phyloP scores from a whole-genome alignment of 2,888 invertebrate genomes.

The Philopedon plagiatum region DNA sequence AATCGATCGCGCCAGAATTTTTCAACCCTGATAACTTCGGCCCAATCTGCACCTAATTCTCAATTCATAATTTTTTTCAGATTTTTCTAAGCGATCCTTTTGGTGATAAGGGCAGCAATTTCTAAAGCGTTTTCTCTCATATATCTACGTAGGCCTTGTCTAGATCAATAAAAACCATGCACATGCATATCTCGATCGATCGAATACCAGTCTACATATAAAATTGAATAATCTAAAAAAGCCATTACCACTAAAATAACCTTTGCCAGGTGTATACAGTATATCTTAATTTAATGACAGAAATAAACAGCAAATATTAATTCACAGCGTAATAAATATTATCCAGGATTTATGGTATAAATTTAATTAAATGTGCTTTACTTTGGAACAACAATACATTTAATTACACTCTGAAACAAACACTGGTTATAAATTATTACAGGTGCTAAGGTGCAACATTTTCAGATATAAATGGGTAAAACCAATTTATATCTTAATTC shows the following conservation, averaged over 20 bases:
- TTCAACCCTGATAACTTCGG: too few species aligned
- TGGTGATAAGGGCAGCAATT: too few species aligned
- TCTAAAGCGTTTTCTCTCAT: too few species aligned
- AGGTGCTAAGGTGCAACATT: conserved; percentile 7
- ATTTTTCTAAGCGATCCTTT: too few species aligned
- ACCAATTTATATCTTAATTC: background rate
- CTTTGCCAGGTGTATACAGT: background rate
- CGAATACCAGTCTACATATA: too few species aligned
- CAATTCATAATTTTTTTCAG: too few species aligned
- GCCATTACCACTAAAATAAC: background rate
- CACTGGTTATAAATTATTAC: conserved; percentile 8
- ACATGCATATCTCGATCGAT: too few species aligned
- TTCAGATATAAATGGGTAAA: background rate
- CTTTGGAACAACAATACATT: conserved; percentile 13
- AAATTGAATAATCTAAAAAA: background rate
- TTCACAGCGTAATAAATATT: conserved; percentile 5
- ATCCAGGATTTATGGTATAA: conserved; percentile 3
- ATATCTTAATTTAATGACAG: conserved; percentile 12
- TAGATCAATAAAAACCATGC: too few species aligned
- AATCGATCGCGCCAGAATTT: too few species aligned
- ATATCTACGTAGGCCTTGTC: too few species aligned
- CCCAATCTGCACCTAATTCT: too few species aligned
- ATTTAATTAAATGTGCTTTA: conserved; percentile 19
- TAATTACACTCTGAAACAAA: conserved; percentile 5
- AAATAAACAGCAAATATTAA: conserved; percentile 13